Base-by-base conservation (phyloP, 2,113 vertebrate genomes). In the Sardina pilchardus region DNA sequence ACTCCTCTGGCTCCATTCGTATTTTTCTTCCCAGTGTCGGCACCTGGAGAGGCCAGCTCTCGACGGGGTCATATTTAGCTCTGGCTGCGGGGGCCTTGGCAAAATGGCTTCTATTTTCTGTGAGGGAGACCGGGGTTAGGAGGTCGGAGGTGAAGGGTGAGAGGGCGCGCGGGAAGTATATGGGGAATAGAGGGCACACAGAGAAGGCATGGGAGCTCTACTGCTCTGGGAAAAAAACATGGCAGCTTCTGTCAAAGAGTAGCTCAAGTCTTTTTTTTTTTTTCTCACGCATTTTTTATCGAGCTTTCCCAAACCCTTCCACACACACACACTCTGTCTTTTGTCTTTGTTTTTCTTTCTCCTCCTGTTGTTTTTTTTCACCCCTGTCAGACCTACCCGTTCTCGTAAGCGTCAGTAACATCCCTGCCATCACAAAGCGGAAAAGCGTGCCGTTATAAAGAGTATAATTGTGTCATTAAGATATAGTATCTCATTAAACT, bases 401-500 rank as follows among this genome's bases (percentile, higher is more conserved):
- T 10, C 26, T 67, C 8, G 10, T 67, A 26, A 10, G 0, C 26
- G n/a, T 26, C 59, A n/a, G 59, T 30, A 67, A 10, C 59, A 34
- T 10, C n/a, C 16, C n/a, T 10, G 4, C 63, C 3, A 34, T 71
- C 26, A 30, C 8, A 71, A 71, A 71, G 26, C n/a, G 63, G n/a
- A 34, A 71, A 30, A 71, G 26, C 26, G 8, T 71, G 63, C 26
- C 26, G 2, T 71, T 71, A 71, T 84, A 53, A 67, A 44, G 45
- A 39, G 42, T 30, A 84, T 84, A 82, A 88, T 81, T 85, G 86
- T 85, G 75, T 45, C 53, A 59, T 78, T 36, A 21, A 34, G 81
- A 85, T 88, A 86, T 16, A 44, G 88, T 87, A 86, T 92, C 90
- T 81, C 85, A 88, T 93, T 91, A 91, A 92, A 92, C 90, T 78